Evolutionary conservation across 2,113 vertebrate genomes (phyloP).

Genomic region (Callocephalon fimbriatum): DNA sequence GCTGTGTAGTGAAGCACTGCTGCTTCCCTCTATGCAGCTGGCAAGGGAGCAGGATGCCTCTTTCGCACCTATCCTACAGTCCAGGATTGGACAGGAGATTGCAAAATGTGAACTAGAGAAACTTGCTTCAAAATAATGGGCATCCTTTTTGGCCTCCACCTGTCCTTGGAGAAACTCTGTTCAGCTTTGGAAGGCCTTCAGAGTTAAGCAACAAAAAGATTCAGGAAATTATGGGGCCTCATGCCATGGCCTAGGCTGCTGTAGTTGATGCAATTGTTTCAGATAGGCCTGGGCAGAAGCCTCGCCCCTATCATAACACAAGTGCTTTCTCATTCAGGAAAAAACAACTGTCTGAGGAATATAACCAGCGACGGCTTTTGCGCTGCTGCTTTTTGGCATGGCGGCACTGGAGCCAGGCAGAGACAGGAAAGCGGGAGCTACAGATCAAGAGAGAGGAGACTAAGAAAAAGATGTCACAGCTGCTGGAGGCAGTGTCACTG

Average conservation of each 20-base stretch:
- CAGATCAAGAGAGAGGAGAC: slow-evolving; percentile 82
- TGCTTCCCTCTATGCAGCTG: background rate
- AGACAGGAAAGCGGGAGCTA: slow-evolving; percentile 76
- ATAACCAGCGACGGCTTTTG: slow-evolving; percentile 81
- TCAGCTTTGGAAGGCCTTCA: background rate
- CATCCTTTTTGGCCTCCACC: background rate
- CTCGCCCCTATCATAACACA: background rate
- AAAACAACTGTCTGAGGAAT: slow-evolving; percentile 79
- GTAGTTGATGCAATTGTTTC: background rate
- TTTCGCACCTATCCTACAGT: background rate
- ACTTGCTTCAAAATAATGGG: background rate
- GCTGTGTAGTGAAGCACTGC: background rate
- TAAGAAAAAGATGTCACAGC: slow-evolving; percentile 84
- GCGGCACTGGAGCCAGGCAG: slow-evolving; percentile 81
- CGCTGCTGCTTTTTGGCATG: slow-evolving; percentile 81
- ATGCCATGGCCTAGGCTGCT: background rate
- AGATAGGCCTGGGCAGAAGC: background rate
- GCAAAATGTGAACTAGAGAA: background rate
- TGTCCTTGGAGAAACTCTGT: background rate
- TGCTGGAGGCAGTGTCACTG: slow-evolving; percentile 79
- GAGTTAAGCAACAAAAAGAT: background rate
- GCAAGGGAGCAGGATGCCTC: background rate
- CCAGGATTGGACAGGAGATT: background rate
- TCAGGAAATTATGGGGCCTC: accelerated
- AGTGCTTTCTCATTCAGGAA: slow-evolving; percentile 75